Conservation (phyloP, 2,797 vertebrate genomes). For the Delichon dasypus region DNA sequence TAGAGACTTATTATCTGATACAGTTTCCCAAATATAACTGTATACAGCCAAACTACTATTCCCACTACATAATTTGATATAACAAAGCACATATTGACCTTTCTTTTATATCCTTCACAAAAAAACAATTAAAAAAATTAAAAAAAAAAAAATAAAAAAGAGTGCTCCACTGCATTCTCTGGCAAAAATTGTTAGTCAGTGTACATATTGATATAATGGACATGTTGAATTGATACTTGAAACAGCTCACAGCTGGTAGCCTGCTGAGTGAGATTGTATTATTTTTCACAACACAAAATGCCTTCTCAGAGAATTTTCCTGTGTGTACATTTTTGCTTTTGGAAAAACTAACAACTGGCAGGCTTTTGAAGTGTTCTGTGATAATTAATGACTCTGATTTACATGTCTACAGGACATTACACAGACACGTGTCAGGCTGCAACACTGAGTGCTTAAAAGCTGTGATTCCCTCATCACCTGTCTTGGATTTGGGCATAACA, state of each 20-base stretch:
- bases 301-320: not conserved
- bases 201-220: not conserved
- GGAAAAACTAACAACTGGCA: not conserved
- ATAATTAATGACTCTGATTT: conserved; percentile 9
- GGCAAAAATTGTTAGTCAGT: not conserved
- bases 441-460: not conserved
- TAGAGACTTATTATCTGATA: not conserved
- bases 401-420: not conserved
- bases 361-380: not conserved
- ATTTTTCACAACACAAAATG: not conserved
- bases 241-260: not conserved
- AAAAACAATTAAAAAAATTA: too few relatives aligned
- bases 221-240: not conserved
- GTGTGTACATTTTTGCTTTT: not conserved
- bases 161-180: not conserved
- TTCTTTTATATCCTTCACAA: not conserved
- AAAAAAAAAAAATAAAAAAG: not conserved
- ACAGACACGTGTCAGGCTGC: not conserved
- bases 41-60: not conserved
- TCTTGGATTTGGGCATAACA: not conserved
- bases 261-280: not conserved
- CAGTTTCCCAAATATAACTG: not conserved
- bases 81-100: not conserved
- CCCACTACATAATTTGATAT: not conserved
- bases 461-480: not conserved